Conservation (phyloP, 2,797 vertebrate species). For the Phoxinus dragarum region DNA sequence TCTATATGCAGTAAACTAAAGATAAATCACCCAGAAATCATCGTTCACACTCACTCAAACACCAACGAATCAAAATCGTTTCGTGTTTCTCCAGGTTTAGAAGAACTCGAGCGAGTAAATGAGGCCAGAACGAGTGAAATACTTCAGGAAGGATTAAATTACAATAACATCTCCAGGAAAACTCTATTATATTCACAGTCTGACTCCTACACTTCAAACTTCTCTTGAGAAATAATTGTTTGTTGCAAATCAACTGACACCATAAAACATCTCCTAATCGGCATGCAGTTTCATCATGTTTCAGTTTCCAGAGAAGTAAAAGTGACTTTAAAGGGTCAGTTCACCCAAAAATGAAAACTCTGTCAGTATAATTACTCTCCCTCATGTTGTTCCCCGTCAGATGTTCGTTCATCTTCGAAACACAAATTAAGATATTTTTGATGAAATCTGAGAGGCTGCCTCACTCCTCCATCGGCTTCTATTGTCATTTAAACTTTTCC, state of each 20-base stretch:
- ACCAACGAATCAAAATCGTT: background rate
- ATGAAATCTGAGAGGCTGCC: no score
- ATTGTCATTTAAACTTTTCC: no score
- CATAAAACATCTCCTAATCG: slow-evolving; percentile 60
- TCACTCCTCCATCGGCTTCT: no score
- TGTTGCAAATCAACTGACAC: slow-evolving; percentile 54
- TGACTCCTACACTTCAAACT: slow-evolving; percentile 58
- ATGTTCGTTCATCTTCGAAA: no score
- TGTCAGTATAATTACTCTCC: no score
- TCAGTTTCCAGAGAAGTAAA: slow-evolving; percentile 50
- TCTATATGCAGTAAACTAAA: background rate
- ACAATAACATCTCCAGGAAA: slow-evolving; percentile 44
- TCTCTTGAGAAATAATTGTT: slow-evolving; percentile 53
- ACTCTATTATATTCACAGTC: slow-evolving; percentile 63
- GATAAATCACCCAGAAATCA: background rate
- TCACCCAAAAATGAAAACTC: no score
- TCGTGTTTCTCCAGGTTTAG: background rate
- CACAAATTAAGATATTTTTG: no score
- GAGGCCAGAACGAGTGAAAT: slow-evolving; percentile 7
- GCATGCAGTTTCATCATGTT: slow-evolving; percentile 68
- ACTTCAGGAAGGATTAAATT: background rate
- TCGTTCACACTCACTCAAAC: background rate
- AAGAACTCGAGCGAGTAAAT: background rate
- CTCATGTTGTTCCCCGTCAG: no score
- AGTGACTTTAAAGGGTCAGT: slow-evolving; percentile 52